Conservation (phyloP, 2,888 invertebrate species). For the Hoplodrina ambigua region DNA sequence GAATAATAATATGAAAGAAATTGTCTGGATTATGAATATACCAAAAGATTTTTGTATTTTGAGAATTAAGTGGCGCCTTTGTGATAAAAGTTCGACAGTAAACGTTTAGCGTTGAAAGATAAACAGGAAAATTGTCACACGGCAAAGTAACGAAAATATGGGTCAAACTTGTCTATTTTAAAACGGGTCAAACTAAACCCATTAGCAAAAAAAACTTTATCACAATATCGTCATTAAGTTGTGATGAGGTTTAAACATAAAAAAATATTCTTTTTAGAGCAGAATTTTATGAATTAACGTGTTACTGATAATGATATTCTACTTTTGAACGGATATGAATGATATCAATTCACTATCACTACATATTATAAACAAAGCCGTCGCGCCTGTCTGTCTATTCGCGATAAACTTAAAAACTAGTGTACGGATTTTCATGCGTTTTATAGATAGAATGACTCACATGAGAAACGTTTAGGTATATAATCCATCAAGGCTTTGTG, state of each 20-base stretch:
- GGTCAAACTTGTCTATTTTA: conserved; percentile 39
- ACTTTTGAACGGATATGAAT: too few relatives aligned
- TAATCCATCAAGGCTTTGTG: too few relatives aligned
- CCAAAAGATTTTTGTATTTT: not conserved
- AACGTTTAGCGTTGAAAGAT: conserved; percentile 13
- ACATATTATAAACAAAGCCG: too few relatives aligned
- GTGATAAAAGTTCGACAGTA: conserved; percentile 17
- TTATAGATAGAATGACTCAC: too few relatives aligned
- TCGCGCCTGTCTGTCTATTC: too few relatives aligned
- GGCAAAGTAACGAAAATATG: conserved; percentile 24
- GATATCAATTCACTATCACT: too few relatives aligned
- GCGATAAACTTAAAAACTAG: too few relatives aligned
- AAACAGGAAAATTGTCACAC: conserved; percentile 27
- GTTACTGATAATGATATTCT: not conserved
- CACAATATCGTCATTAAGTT: conserved; percentile 20
- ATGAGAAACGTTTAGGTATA: too few relatives aligned
- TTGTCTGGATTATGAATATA: not conserved
- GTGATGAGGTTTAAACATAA: conserved; percentile 18
- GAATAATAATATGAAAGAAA: too few relatives aligned
- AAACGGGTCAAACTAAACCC: conserved; percentile 30
- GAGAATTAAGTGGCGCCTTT: not conserved
- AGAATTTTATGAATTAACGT: not conserved
- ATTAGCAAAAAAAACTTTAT: conserved; percentile 26
- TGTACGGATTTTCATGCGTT: too few relatives aligned
- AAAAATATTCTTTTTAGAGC: not conserved